Conservation (phyloP, 1,140 invertebrate species). For the Oreohelix idahoensis region DNA sequence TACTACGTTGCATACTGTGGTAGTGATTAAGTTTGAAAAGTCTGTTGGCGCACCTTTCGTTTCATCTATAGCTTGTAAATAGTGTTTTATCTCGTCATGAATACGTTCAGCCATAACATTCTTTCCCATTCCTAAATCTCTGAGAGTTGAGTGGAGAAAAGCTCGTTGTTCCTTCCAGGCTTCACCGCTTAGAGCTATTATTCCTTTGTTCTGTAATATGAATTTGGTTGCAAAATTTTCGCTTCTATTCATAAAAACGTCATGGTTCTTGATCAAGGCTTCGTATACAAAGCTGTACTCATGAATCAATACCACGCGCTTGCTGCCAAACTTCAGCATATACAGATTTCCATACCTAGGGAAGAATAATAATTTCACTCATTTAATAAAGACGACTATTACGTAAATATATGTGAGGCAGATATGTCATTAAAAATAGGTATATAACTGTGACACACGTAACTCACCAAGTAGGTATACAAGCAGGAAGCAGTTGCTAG, state of each 20-base stretch:
- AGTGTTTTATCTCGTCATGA: background rate
- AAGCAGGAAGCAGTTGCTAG: no score
- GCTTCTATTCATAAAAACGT: background rate
- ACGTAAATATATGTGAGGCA: no score
- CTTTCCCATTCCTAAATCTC: background rate
- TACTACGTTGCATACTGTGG: background rate
- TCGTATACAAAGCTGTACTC: background rate
- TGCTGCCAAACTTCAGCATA: background rate
- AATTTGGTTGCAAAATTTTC: background rate
- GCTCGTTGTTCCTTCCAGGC: background rate
- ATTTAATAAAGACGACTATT: no score
- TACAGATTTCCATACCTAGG: background rate
- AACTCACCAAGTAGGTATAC: no score
- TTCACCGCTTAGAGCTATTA: background rate
- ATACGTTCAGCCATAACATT: slow-evolving; percentile 1
- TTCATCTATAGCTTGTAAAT: background rate
- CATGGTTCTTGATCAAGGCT: background rate
- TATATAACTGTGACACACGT: no score
- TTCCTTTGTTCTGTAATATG: background rate
- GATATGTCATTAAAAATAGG: no score
- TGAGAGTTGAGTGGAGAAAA: background rate
- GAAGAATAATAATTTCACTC: background rate
- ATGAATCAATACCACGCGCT: background rate
- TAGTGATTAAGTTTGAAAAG: background rate
- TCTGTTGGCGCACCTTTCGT: background rate